phyloP scores from a whole-genome alignment of 92 coral and sea anemone genomes.

The Virgularia gustaviana region DNA sequence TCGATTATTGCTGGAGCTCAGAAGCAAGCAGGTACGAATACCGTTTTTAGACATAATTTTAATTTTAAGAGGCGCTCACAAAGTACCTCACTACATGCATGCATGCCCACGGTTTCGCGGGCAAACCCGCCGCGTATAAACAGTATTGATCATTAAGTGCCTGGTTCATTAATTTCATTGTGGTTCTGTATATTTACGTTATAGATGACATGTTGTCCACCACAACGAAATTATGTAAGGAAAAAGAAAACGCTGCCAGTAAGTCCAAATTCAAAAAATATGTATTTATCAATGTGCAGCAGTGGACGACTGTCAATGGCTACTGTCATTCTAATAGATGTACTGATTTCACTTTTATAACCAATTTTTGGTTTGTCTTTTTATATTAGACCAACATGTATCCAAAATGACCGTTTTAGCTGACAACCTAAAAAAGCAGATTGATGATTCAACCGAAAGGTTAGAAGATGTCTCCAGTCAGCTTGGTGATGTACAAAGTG shows the following conservation, averaged over 20 bases:
- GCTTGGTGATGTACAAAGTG: not conserved
- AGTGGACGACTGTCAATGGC: too few relatives aligned
- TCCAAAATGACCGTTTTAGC: not conserved
- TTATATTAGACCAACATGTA: not conserved
- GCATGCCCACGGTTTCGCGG: too few relatives aligned
- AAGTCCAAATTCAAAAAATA: too few relatives aligned
- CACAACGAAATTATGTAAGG: not conserved
- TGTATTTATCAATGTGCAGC: too few relatives aligned
- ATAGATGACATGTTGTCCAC: not conserved
- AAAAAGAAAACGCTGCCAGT: constrained; percentile 1
- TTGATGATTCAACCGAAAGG: not conserved
- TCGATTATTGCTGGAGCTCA: not conserved
- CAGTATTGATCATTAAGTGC: too few relatives aligned
- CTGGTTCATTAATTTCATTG: not conserved
- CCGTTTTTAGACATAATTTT: not conserved
- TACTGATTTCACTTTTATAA: too few relatives aligned
- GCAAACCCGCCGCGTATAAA: too few relatives aligned
- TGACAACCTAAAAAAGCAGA: not conserved
- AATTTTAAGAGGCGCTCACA: too few relatives aligned
- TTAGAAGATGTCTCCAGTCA: not conserved
- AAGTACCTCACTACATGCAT: too few relatives aligned
- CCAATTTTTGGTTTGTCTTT: too few relatives aligned
- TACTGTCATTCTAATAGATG: too few relatives aligned
- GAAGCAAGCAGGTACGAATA: not conserved
- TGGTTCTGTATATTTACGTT: not conserved